A percentile compares a stretch with the other conserved stretches of the same genome.
Evolutionary conservation across 2,888 invertebrate genomes (phyloP).

Genomic region (Neoaliturus tenellus): DNA sequence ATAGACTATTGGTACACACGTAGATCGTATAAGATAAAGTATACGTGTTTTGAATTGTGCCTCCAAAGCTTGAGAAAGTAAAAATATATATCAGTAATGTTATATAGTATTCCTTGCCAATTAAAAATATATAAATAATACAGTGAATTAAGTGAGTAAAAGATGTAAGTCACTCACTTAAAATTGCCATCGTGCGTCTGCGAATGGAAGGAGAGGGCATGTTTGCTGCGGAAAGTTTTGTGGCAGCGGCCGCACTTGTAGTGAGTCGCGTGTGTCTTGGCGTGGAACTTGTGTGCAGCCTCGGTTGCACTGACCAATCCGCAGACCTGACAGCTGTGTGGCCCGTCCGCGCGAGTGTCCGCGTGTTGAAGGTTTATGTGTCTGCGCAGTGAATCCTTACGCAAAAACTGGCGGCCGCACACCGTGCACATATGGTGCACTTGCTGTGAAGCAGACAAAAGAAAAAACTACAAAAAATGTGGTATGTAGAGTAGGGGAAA

Average conservation of each 20-base stretch:
- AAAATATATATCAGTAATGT: no score
- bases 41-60: no score
- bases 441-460: slow-evolving; percentile 32
- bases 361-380: background rate
- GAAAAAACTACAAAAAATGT: no score
- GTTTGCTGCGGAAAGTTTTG: slow-evolving; percentile 70
- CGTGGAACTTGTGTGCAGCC: background rate
- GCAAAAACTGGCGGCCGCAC: slow-evolving; percentile 47
- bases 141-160: no score
- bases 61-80: no score
- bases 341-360: background rate
- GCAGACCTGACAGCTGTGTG: background rate
- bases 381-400: slow-evolving; percentile 48
- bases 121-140: no score
- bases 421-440: slow-evolving; percentile 50
- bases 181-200: slow-evolving; percentile 71
- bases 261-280: slow-evolving; percentile 59
- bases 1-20: no score
- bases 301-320: background rate
- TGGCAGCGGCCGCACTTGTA: slow-evolving; percentile 70
- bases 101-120: no score
- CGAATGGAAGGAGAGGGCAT: slow-evolving; percentile 70
- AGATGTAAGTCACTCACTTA: no score
- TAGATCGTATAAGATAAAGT: no score
- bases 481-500: no score